phyloP scores from a whole-genome alignment of 2,888 invertebrate species.

The Dione vanillae region DNA sequence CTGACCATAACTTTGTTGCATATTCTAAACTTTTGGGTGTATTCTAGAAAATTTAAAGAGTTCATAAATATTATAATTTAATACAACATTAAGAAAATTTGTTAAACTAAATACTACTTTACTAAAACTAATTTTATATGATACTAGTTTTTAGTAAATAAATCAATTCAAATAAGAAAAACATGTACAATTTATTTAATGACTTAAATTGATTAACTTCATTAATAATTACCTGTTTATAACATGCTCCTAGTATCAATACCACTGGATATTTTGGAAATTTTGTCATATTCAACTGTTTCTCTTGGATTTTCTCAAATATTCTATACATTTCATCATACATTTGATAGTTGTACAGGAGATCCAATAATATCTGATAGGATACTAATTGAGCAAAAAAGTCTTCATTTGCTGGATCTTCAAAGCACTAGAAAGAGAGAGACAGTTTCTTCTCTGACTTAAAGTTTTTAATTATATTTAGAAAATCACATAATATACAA shows the following conservation, averaged over 20 bases:
- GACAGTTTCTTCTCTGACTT: too few relatives aligned
- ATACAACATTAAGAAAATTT: neutral
- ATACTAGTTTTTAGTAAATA: too few relatives aligned
- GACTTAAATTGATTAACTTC: neutral
- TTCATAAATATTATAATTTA: neutral
- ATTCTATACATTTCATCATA: constrained; percentile 87
- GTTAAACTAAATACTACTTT: too few relatives aligned
- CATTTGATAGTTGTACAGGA: constrained; percentile 87
- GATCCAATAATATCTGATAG: constrained; percentile 88
- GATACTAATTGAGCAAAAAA: constrained; percentile 90
- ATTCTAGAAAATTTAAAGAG: constrained; percentile 82
- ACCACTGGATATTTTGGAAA: constrained; percentile 88
- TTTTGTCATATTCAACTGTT: constrained; percentile 85
- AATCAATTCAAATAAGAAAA: too few relatives aligned
- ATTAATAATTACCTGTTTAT: constrained; percentile 86
- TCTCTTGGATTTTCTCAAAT: constrained; percentile 85
- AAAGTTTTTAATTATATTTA: too few relatives aligned
- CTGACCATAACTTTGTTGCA: constrained; percentile 85
- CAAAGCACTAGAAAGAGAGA: constrained; percentile 84
- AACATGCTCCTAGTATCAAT: constrained; percentile 88
- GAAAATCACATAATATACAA: too few relatives aligned
- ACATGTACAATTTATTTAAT: too few relatives aligned
- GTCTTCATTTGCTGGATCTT: constrained; percentile 83
- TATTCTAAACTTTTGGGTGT: constrained; percentile 86
- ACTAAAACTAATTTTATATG: too few relatives aligned